These are phyloP conservation scores for Drosophila demipolita DNA, from an alignment of 2,888 invertebrate species.

Conservation along the genomic window DNA sequence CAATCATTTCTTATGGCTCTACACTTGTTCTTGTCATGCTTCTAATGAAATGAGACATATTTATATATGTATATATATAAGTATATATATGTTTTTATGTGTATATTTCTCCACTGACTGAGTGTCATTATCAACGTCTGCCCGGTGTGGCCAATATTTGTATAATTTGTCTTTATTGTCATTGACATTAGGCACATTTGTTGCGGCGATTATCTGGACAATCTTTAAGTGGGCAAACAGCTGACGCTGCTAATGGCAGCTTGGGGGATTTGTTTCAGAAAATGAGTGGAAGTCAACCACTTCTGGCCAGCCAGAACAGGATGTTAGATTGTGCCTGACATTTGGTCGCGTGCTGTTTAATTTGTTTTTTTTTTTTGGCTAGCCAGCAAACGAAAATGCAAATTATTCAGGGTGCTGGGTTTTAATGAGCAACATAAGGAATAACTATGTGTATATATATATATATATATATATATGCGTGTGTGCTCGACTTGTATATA, in stretches of 20 bases:
- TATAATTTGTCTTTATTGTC: conserved; percentile 75
- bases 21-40: conserved; percentile 8
- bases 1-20: conserved; percentile 14
- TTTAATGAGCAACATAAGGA: conserved; percentile 25
- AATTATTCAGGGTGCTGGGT: conserved; percentile 44
- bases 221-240: conserved; percentile 74
- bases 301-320: conserved; percentile 22
- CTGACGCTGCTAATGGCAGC: conserved; percentile 65
- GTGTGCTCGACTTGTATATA: not conserved
- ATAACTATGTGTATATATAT: not conserved
- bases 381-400: conserved; percentile 50
- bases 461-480: not conserved
- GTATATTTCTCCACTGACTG: conserved; percentile 8
- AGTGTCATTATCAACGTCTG: conserved; percentile 60
- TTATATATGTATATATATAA: conserved; percentile 10
- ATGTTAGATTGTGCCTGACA: conserved; percentile 37
- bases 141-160: conserved; percentile 59
- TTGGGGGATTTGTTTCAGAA: not conserved
- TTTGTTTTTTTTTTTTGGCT: conserved; percentile 38
- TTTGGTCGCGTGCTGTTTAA: conserved; percentile 39
- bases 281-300: too few relatives aligned
- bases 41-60: conserved; percentile 46
- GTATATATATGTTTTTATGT: conserved; percentile 14
- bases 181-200: conserved; percentile 74
- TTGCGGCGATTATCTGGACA: conserved; percentile 71